Percentiles rank a stretch among this genome's conserved stretches.
Evolutionary conservation across 2,888 invertebrate genomes (phyloP).

Genomic region (Tuberolachnus salignus): DNA sequence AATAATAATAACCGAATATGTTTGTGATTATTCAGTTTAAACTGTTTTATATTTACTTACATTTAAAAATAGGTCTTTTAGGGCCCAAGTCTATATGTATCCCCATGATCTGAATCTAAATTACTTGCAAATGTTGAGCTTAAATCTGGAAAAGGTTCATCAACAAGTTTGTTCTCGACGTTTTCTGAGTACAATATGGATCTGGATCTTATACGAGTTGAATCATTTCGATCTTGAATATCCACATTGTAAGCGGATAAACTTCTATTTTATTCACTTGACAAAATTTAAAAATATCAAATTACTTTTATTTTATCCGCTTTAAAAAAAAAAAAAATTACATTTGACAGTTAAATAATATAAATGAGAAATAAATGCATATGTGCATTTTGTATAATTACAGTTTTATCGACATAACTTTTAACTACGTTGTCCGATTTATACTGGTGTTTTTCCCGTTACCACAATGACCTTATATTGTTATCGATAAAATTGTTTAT

Average conservation of each 20-base stretch:
- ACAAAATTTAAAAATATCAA: constrained; percentile 11
- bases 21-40: too few relatives aligned
- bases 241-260: constrained; percentile 3
- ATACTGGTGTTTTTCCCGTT: background rate
- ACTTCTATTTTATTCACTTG: background rate
- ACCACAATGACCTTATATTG: too few relatives aligned
- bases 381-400: background rate
- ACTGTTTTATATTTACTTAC: background rate
- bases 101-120: constrained; percentile 5
- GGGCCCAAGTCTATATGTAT: background rate
- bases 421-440: background rate
- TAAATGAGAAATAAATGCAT: background rate
- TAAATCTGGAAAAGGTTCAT: background rate
- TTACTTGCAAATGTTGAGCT: background rate
- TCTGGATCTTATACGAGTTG: too few relatives aligned
- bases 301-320: constrained; percentile 10
- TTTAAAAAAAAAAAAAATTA: constrained; percentile 16
- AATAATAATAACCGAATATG: too few relatives aligned
- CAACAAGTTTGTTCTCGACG: background rate
- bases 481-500: background rate
- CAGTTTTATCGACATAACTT: background rate
- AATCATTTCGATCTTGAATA: too few relatives aligned
- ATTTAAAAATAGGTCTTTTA: background rate
- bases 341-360: constrained; percentile 19
- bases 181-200: background rate